Conservation (phyloP, 2,113 vertebrate species). For the Megaleporinus macrocephalus region DNA sequence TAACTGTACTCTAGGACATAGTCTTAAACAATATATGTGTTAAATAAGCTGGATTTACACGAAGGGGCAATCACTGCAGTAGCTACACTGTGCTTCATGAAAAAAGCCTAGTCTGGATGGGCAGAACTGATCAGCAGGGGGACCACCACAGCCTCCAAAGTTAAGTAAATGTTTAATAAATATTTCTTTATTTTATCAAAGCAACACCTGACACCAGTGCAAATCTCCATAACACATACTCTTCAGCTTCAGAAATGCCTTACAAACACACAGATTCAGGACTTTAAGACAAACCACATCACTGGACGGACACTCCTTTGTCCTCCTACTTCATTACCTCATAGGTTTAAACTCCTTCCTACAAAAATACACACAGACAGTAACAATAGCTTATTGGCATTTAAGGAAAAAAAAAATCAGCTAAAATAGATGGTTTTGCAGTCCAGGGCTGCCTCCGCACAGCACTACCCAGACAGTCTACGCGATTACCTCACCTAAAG, state of each 20-base stretch:
- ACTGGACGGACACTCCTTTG: background rate
- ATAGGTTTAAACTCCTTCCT: background rate
- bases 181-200: no score
- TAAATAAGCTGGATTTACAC: no score
- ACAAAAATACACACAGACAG: background rate
- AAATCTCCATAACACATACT: background rate
- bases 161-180: no score
- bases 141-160: no score
- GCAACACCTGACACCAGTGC: no score
- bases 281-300: background rate
- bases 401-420: background rate
- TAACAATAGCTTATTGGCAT: background rate
- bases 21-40: no score
- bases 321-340: background rate
- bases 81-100: no score
- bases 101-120: no score
- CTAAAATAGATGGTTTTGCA: slow-evolving; percentile 3
- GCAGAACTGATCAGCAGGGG: no score
- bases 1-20: no score
- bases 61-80: no score
- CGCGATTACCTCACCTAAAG: slow-evolving; percentile 13
- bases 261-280: background rate
- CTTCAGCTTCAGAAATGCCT: background rate
- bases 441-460: background rate
- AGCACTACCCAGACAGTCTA: background rate